Conservation (phyloP, 2,113 vertebrate genomes). For the Proteles cristata region DNA sequence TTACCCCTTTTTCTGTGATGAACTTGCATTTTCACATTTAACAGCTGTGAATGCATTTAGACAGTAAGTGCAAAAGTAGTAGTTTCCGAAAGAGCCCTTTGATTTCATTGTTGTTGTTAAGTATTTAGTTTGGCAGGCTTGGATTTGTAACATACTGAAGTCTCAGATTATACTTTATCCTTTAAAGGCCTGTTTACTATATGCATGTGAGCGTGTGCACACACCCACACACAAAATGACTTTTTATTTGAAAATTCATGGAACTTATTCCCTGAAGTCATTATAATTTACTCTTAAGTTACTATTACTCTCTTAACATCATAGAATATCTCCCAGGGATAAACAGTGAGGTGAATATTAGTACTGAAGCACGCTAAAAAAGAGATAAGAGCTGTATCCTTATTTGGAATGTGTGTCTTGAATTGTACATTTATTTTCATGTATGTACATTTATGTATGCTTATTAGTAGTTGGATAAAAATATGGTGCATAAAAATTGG, state of each 20-base stretch:
- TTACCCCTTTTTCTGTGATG: constrained; percentile 52
- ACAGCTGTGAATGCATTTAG: constrained; percentile 67
- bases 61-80: constrained; percentile 61
- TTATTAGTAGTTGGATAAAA: constrained; percentile 35
- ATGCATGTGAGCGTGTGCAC: background rate
- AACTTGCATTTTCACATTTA: constrained; percentile 59
- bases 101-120: constrained; percentile 70
- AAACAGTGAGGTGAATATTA: constrained; percentile 67
- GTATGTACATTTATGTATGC: background rate
- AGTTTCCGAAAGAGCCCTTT: constrained; percentile 56
- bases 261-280: constrained; percentile 26
- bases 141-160: constrained; percentile 42
- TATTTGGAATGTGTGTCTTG: constrained; percentile 5
- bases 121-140: constrained; percentile 57
- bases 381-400: constrained; percentile 5
- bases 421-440: constrained; percentile 34
- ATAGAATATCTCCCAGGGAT: constrained; percentile 47
- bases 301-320: constrained; percentile 66
- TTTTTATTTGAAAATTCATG: constrained; percentile 69
- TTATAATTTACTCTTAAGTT: constrained; percentile 65
- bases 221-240: background rate
- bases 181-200: background rate
- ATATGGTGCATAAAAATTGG: background rate
- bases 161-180: background rate
- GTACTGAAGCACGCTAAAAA: constrained; percentile 32